Base-by-base conservation (phyloP, 2,113 vertebrate genomes). In the Dasyprocta punctata region DNA sequence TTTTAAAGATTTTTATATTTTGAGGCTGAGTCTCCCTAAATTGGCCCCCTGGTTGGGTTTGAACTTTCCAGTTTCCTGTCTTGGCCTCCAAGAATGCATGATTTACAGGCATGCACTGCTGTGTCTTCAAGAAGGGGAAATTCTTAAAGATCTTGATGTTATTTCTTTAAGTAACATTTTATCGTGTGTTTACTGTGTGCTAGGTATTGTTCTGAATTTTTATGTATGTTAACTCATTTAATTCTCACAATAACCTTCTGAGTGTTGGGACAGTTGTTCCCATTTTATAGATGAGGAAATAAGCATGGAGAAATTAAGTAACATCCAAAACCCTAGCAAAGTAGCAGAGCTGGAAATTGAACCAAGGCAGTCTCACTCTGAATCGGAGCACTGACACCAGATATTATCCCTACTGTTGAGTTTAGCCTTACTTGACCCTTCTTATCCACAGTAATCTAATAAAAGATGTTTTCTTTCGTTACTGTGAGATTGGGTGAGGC, bases 231-330 rank as follows among this genome's bases (percentile, higher is more conserved):
- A 85, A 44, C 93, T 92, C 41, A 73, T 94, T 94, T 85, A 95
- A 86, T 92, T 63, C 22, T 90, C 54, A 77, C 19, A 84, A 58
- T 49, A 92, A 28, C 77, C 82, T 22, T 75, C 44, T 38, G 33
- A 61, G 92, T 10, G 13, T 6, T 73, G 61, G 20, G 47, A 44
- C 89, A 84, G 7, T 83, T 20, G 54, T 89, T 89, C n/a, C 41
- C 47, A 60, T 89, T 94, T 96, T 94, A 89, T 36, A 54, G 36
- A 44, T n/a, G 56, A 95, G 83, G 36, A 56, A 65, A 89, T 78
- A 91, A 82, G 78, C 65, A 60, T 28, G 38, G 87, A 88, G 60
- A 92, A 77, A 30, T 93, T 85, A 96, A 87, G 54, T 82, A 49
- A 86, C 16, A 38, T 16, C 5, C 33, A 49, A 41, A 83, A 75